phyloP scores from a whole-genome alignment of 2,797 vertebrate species.

The Hirundo rustica region DNA sequence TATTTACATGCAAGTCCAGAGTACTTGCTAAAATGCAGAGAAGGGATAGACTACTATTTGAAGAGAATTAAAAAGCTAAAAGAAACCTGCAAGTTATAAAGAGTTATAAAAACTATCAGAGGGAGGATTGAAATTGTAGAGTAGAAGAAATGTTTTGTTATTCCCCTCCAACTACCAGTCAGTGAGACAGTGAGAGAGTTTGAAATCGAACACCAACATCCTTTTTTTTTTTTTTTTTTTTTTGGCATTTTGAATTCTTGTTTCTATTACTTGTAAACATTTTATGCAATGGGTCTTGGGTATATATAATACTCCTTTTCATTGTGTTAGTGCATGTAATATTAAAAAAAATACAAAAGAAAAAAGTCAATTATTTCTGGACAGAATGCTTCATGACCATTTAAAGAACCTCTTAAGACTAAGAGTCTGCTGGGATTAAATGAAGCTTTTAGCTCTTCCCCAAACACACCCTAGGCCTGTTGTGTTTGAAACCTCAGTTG shows the following conservation, averaged over 20 bases:
- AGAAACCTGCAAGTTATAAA: background rate
- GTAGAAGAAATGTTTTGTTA: background rate
- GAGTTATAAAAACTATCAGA: background rate
- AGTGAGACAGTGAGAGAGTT: background rate
- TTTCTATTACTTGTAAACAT: background rate
- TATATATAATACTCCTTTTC: background rate
- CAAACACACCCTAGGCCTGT: background rate
- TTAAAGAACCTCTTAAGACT: background rate
- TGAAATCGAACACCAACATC: background rate
- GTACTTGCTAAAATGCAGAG: background rate
- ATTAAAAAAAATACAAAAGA: background rate
- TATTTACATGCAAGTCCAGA: background rate
- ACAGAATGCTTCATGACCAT: background rate
- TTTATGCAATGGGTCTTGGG: background rate
- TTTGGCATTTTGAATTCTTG: background rate
- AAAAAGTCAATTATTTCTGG: background rate
- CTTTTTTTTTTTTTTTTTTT: background rate
- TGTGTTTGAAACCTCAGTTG: background rate
- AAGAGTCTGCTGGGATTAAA: background rate
- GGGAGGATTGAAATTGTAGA: background rate
- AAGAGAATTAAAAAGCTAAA: background rate
- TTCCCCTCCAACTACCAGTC: background rate
- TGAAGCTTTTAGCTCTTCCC: background rate
- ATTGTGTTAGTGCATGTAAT: background rate
- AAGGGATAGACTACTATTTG: background rate